Evolutionary conservation across 2,113 vertebrate genomes (phyloP).

Genomic region (Morone saxatilis): DNA sequence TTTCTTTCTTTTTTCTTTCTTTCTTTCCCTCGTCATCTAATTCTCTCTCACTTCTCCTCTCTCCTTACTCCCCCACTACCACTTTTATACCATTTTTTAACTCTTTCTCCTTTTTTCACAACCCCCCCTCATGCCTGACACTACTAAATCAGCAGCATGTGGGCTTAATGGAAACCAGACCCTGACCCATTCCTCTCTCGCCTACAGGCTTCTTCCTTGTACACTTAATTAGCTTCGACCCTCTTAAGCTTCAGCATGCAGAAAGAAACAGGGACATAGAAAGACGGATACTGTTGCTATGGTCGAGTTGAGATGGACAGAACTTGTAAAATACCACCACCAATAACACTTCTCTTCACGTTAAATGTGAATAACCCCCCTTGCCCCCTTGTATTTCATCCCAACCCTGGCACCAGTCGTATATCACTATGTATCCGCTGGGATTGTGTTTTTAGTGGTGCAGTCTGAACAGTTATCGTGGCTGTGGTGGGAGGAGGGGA

Average conservation of each 20-base stretch:
- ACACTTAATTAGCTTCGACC: conserved; percentile 33
- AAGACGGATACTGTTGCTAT: not conserved
- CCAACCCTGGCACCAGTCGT: conserved; percentile 19
- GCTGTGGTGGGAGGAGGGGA: conserved; percentile 53
- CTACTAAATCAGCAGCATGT: conserved; percentile 82
- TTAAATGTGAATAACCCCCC: conserved; percentile 36
- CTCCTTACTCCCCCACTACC: conserved; percentile 12
- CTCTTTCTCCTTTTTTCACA: conserved; percentile 11
- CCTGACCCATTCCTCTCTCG: conserved; percentile 55
- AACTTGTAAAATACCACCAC: conserved; percentile 6
- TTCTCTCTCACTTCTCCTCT: conserved; percentile 53
- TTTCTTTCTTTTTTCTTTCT: conserved; percentile 22
- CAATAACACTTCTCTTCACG: not conserved
- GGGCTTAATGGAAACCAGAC: conserved; percentile 81
- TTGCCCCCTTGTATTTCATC: conserved; percentile 1
- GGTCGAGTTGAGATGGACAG: not conserved
- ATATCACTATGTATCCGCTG: conserved; percentile 47
- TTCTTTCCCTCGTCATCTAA: conserved; percentile 19
- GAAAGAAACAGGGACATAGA: not conserved
- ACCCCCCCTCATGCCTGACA: conserved; percentile 43
- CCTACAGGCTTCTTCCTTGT: conserved; percentile 48
- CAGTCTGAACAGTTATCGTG: conserved; percentile 41
- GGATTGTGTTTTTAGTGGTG: conserved; percentile 57
- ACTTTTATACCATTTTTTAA: conserved; percentile 1
- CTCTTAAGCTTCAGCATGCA: conserved; percentile 30